phyloP scores from a whole-genome alignment of 2,888 invertebrate genomes.

The Dasysyrphus albostriatus region DNA sequence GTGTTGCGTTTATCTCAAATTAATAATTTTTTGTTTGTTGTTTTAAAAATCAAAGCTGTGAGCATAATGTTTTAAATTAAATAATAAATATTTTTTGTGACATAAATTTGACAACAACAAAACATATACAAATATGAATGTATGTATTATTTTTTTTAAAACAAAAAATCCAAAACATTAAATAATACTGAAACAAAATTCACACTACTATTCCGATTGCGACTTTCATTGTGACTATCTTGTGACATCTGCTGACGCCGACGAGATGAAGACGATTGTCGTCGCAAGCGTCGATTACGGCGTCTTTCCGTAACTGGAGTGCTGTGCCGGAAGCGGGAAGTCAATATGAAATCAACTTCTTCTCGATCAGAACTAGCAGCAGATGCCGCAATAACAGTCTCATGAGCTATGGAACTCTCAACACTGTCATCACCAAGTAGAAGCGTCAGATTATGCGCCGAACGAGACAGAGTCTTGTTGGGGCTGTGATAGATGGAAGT shows the following conservation, averaged over 20 bases:
- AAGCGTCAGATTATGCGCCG: conserved; percentile 67
- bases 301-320: conserved; percentile 79
- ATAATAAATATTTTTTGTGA: conserved; percentile 57
- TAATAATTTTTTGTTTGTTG: not conserved
- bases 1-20: conserved; percentile 36
- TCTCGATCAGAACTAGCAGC: conserved; percentile 67
- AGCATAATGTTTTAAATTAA: conserved; percentile 38
- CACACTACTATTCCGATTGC: conserved; percentile 78
- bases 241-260: conserved; percentile 70
- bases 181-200: conserved; percentile 83
- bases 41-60: conserved; percentile 51
- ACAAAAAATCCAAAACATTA: conserved; percentile 83
- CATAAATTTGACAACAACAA: conserved; percentile 57
- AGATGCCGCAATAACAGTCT: conserved; percentile 77
- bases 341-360: conserved; percentile 78
- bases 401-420: conserved; percentile 65
- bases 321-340: conserved; percentile 80
- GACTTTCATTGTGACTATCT: conserved; percentile 51
- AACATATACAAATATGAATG: conserved; percentile 1
- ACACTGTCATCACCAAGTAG: conserved; percentile 53
- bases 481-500: conserved; percentile 60
- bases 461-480: conserved; percentile 59
- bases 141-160: conserved; percentile 77
- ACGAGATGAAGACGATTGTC: conserved; percentile 74
- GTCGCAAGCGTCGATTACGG: conserved; percentile 74